Evolutionary conservation across 2,797 vertebrate species (phyloP).

Genomic region (Ceyx erithaca): DNA sequence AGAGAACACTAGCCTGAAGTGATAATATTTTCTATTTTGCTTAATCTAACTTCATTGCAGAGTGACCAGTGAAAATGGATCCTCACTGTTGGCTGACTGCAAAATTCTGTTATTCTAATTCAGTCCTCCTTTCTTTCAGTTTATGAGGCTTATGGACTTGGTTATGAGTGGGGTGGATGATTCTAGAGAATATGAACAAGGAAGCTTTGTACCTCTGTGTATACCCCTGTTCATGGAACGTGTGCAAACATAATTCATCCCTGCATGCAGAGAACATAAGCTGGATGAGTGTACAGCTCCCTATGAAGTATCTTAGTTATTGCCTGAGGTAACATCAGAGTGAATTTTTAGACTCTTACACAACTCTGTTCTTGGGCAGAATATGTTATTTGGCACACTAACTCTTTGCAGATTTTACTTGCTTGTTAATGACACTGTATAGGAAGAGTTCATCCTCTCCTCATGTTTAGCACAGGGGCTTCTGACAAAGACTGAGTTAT

Average conservation of each 20-base stretch:
- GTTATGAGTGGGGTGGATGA: background rate
- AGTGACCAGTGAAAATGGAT: background rate
- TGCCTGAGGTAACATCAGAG: background rate
- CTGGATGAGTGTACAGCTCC: background rate
- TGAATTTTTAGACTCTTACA: background rate
- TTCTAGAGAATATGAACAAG: background rate
- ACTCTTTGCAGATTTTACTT: background rate
- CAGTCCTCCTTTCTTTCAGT: background rate
- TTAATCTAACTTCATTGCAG: background rate
- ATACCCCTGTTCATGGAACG: background rate
- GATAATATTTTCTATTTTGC: background rate
- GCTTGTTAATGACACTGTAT: background rate
- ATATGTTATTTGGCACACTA: background rate
- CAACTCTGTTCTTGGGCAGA: background rate
- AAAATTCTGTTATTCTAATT: background rate
- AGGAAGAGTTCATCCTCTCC: background rate
- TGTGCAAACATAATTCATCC: background rate
- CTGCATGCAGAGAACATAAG: background rate
- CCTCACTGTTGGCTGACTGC: background rate
- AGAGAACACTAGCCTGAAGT: background rate
- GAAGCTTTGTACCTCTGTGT: background rate
- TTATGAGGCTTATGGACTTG: conserved; percentile 1
- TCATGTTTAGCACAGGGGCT: background rate
- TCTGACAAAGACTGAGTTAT: background rate
- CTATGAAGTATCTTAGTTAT: background rate